Evolutionary conservation across 2,113 vertebrate genomes (phyloP).

Genomic region (Telmatochromis brichardi): DNA sequence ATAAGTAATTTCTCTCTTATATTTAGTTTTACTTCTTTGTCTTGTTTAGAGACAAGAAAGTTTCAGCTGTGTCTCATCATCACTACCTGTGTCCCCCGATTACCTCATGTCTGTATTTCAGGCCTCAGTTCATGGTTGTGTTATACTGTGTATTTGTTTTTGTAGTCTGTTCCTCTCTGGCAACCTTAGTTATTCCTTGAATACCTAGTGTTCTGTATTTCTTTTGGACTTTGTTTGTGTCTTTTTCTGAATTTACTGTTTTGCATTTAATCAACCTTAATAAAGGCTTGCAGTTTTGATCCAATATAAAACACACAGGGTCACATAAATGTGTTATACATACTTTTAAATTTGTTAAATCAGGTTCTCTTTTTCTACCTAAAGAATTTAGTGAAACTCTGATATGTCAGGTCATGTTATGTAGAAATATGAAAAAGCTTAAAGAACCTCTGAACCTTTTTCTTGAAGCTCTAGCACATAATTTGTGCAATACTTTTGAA

Average conservation of each 20-base stretch:
- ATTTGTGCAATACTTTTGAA: background rate
- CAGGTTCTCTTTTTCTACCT: background rate
- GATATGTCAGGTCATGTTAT: background rate
- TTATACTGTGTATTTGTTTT: background rate
- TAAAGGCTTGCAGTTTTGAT: background rate
- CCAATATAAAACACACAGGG: accelerated
- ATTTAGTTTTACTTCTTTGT: background rate
- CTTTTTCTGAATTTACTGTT: background rate
- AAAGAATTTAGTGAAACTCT: background rate
- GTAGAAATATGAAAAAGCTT: background rate
- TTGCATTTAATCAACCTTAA: background rate
- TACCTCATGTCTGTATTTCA: background rate
- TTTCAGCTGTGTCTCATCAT: background rate
- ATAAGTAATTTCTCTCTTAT: background rate
- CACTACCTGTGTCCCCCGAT: background rate
- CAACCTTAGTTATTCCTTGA: background rate
- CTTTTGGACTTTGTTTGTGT: background rate
- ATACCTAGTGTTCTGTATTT: background rate
- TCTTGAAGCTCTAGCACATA: background rate
- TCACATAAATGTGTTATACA: background rate
- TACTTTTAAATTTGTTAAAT: background rate
- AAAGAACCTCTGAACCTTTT: background rate
- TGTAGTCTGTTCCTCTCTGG: background rate
- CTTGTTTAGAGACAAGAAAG: background rate
- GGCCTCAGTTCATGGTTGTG: background rate